phyloP scores from a whole-genome alignment of 2,113 vertebrate genomes.

The Ifrita kowaldi region DNA sequence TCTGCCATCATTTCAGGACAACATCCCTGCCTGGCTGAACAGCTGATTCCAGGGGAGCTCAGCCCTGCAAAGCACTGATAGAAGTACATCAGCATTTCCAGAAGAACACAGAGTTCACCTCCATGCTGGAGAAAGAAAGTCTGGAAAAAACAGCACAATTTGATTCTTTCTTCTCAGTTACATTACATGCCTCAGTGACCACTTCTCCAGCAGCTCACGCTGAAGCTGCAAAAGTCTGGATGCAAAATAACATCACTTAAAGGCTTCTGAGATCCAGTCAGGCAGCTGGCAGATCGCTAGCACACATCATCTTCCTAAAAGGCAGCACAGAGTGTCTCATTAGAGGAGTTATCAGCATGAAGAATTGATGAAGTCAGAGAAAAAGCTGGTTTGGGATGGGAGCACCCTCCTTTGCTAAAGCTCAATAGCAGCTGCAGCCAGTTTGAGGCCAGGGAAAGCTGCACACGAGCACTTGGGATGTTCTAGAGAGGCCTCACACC shows the following conservation, averaged over 20 bases:
- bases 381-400: neutral
- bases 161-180: neutral
- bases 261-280: neutral
- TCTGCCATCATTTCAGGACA: neutral
- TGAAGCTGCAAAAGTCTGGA: neutral
- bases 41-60: neutral
- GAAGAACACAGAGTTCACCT: neutral
- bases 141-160: neutral
- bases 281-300: neutral
- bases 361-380: neutral
- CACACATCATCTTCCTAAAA: conserved; percentile 17
- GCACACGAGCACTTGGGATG: neutral
- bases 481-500: neutral
- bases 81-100: neutral
- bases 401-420: neutral
- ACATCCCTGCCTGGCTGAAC: neutral
- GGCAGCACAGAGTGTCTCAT: neutral
- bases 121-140: neutral
- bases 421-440: neutral
- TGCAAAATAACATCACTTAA: neutral
- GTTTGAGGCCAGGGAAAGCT: neutral
- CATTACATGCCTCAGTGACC: neutral
- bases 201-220: neutral
- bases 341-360: conserved; percentile 1
- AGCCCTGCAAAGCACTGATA: neutral